Base-by-base conservation (phyloP, 1,140 invertebrate species). In the Drosophila dunni region DNA sequence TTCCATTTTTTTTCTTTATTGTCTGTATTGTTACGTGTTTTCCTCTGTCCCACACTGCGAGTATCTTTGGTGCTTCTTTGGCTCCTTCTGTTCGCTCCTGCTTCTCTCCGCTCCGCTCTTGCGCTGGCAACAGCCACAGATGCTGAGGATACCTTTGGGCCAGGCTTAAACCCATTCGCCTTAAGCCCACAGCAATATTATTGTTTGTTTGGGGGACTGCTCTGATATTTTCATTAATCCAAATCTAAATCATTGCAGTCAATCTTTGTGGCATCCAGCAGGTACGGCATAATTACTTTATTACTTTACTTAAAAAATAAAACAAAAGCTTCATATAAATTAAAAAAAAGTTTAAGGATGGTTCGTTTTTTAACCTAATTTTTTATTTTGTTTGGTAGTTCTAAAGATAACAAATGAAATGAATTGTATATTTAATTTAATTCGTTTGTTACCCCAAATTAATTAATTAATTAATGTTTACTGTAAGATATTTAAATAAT, bases 191-290 rank as follows among this genome's bases (percentile, higher is more conserved):
- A 42, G 38, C 50, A 34, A 45, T 54, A 64, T 64, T 60, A 33
- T 10, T 67, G 65, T 60, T 67, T 67, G 45, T 51, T 60, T 67
- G 44, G 10, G 20, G 45, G 34, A 29, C 56, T 50, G 7, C 2
- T 48, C 17, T 48, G 65, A 60, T 60, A 60, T 60, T 68, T 68
- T 50, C 56, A 60, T 60, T 68, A 51, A 9, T n/a, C 10, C 34
- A 10, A 68, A 60, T 13, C 17, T 42, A 42, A 42, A 17, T 15
- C 48, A 40, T 29, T 45, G 17, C 1, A n/a, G 17, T 15, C 34
- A 13, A 6, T 33, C 24, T 13, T 29, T 29, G 40, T 42, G 40
- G 11, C 40, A 42, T 42, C n/a, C 13, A 42, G n/a, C 13, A 42
- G 6, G n/a, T 42, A 42, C 38, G 4, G 11, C 4, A 11, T 9